Evolutionary conservation across 1,140 invertebrate species (phyloP), one percentile per base, ranked within the genome.

Genomic region (Penaeus indicus): DNA sequence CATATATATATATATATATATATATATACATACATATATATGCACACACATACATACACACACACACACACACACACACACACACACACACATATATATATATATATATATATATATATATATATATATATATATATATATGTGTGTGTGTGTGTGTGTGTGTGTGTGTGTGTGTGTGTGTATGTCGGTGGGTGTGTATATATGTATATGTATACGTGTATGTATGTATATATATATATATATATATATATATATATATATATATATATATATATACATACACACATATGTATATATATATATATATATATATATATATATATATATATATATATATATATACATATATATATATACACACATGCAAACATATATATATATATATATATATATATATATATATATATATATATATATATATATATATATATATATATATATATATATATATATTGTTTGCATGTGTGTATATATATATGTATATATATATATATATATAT

Each of bases 401-500:
- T n/a, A n/a, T n/a, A n/a, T n/a, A n/a, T n/a, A n/a, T n/a, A n/a
- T n/a, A n/a, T n/a, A n/a, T n/a, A n/a, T n/a, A n/a, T n/a, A n/a
- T n/a, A n/a, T n/a, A n/a, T 69, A n/a, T 69, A n/a, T 18, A 8
- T 69, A 69, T 69, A 69, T 3, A 4, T 18, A 18, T 8, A 18
- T 69, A n/a, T n/a, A 21, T 69, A 7, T 25, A 7, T n/a, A n/a
- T n/a, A n/a, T n/a, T n/a, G n/a, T n/a, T n/a, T n/a, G n/a, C 18
- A 8, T 69, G 22, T 18, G 18, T 69, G 64, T 25, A 21, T 7
- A 69, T 69, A 18, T 7, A 69, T 4, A 69, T 69, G 27, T 69
- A 69, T 69, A 69, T 69, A 69, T 69, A 69, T 69, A 69, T 69
- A 69, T 69, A 69, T 69, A 69, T 69, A 69, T 69, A 69, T 69